Evolutionary conservation across 2,113 vertebrate species (phyloP), one percentile per base, ranked within the genome.

Genomic region (Hemiprocne comata): DNA sequence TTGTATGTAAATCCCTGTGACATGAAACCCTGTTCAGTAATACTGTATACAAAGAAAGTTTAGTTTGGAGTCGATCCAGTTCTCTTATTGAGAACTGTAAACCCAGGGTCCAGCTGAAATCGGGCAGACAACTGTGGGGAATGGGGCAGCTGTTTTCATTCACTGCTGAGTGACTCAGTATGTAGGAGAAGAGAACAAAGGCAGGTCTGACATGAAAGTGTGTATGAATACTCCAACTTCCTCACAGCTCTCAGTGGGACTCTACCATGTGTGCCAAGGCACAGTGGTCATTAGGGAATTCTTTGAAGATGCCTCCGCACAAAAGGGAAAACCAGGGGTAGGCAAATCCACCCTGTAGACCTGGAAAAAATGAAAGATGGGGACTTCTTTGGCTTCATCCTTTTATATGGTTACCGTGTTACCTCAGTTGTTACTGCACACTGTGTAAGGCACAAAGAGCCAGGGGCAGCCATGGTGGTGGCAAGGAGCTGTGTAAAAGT

Each of bases 21-120:
- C 71, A 23, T 4, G 26, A 64, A 93, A 79, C 54, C 66, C 42
- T 69, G 29, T 73, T 89, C 53, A 34, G 66, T 73, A 78, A 73
- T 38, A 60, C 70, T 76, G 7, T 50, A 80, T 33, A 85, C 42
- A 94, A 54, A 64, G 83, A 87, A 71, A 83, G 71, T 91, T 91
- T 80, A 80, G 66, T 73, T 66, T 95, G 96, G 87, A 88, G 34
- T 36, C 71, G 11, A 20, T 71, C 67, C 78, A 94, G 34, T 48
- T 48, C 62, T 85, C 17, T 71, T 71, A 38, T 3, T 85, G 77
- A 67, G 67, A 64, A 29, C 2, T 46, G 60, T 80, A 70, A 93
- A 85, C 13, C 17, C 44, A 44, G 75, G 57, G 50, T 29, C 34
- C 84, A 82, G 53, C 50, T 88, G 60, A 85, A 80, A 66, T 36